A percentile compares a stretch with the other conserved stretches of the same genome.
Conservation (phyloP, 2,888 invertebrate genomes). For the Nesidiocoris tenuis region DNA sequence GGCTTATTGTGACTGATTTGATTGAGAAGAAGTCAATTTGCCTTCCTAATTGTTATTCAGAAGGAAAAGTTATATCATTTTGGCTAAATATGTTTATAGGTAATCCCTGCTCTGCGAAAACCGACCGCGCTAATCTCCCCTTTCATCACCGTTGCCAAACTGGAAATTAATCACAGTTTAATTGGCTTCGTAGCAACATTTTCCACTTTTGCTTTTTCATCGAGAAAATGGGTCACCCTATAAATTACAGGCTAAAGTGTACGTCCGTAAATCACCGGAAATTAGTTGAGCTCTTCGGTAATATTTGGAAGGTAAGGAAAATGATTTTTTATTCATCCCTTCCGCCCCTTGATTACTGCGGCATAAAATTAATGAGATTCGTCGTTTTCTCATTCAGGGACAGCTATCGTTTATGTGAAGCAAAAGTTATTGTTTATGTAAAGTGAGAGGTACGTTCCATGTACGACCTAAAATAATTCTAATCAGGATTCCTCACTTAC, state of each 20-base stretch:
- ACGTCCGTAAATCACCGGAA: background rate
- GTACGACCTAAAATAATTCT: too few species aligned
- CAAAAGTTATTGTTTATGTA: too few species aligned
- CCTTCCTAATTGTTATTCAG: too few species aligned
- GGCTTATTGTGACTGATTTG: too few species aligned
- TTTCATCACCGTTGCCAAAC: background rate
- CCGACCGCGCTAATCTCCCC: background rate
- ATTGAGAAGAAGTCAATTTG: too few species aligned
- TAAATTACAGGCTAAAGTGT: background rate
- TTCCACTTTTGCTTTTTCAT: background rate
- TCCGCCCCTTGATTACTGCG: background rate
- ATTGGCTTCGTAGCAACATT: background rate
- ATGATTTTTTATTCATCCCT: background rate
- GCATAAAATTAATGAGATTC: background rate
- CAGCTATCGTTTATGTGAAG: too few species aligned
- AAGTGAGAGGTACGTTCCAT: too few species aligned
- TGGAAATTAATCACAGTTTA: background rate
- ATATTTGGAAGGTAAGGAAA: background rate
- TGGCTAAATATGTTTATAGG: too few species aligned
- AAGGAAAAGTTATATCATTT: too few species aligned
- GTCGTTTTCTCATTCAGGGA: too few species aligned
- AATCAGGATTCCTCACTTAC: too few species aligned
- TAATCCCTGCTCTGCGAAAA: too few species aligned
- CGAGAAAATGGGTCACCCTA: background rate
- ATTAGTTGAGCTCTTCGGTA: background rate